Conservation (phyloP, 35 echinoderm and acorn worm species). For the Chiridota heheva region DNA sequence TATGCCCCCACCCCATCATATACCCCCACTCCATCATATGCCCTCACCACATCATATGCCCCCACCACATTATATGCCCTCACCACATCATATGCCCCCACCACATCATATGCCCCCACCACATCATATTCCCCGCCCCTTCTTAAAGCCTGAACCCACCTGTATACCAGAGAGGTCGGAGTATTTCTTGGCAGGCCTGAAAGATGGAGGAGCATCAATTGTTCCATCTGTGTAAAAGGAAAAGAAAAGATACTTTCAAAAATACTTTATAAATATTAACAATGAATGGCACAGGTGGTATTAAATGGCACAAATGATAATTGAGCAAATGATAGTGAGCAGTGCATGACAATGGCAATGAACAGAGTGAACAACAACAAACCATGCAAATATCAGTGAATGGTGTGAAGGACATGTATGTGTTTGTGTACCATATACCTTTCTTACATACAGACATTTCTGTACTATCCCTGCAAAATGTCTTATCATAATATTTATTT, state of each 20-base stretch:
- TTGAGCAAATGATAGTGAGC: not conserved
- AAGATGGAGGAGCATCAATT: constrained; percentile 86
- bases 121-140: too few species aligned
- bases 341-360: not conserved
- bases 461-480: too few species aligned
- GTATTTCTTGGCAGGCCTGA: constrained; percentile 96
- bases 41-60: too few species aligned
- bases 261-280: not conserved
- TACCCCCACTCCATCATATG: too few species aligned
- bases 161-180: constrained; percentile 90
- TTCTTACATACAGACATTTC: too few species aligned
- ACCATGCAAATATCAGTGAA: not conserved
- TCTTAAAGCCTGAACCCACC: too few species aligned
- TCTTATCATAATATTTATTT: too few species aligned
- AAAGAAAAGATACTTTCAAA: not conserved
- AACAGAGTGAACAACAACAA: not conserved
- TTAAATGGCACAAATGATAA: not conserved
- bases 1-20: too few species aligned
- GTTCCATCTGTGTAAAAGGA: constrained; percentile 65
- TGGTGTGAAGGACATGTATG: not conserved
- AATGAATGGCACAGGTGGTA: not conserved
- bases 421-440: too few species aligned
- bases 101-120: too few species aligned
- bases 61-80: too few species aligned
- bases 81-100: too few species aligned